phyloP scores from a whole-genome alignment of 2,113 vertebrate species.

The Aldabrachelys gigantea region DNA sequence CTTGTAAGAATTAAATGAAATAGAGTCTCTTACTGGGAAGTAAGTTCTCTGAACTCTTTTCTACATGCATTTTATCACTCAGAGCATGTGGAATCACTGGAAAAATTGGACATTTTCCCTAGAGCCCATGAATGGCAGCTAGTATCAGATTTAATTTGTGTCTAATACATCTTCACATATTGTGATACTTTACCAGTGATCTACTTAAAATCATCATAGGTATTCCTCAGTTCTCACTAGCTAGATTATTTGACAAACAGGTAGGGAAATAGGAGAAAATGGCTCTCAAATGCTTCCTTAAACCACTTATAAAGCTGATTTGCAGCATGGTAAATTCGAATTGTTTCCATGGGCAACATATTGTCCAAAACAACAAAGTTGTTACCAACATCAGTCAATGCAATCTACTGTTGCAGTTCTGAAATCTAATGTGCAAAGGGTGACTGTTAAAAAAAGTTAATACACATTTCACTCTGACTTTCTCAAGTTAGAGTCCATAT shows the following conservation, averaged over 20 bases:
- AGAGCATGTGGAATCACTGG: neutral
- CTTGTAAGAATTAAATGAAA: neutral
- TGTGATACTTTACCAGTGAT: slow-evolving; percentile 1
- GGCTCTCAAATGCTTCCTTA: slow-evolving; percentile 42
- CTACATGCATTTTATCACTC: neutral
- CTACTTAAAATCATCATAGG: neutral
- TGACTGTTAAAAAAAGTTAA: neutral
- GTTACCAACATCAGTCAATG: slow-evolving; percentile 5
- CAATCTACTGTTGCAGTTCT: neutral
- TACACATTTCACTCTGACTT: neutral
- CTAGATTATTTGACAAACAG: slow-evolving; percentile 23
- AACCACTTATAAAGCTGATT: slow-evolving; percentile 54
- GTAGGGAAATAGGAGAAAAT: slow-evolving; percentile 37
- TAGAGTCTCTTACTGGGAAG: neutral
- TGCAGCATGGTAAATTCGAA: slow-evolving; percentile 25
- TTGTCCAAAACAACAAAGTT: slow-evolving; percentile 20
- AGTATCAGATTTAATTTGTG: neutral
- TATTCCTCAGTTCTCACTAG: slow-evolving; percentile 52
- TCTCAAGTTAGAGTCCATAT: neutral
- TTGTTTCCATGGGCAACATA: slow-evolving; percentile 54
- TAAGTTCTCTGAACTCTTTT: neutral
- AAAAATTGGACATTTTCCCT: neutral
- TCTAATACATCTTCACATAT: neutral
- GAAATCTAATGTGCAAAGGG: neutral
- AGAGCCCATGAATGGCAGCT: neutral